Base-by-base conservation (phyloP, 2,888 invertebrate genomes). In the Palloptera scutellata region DNA sequence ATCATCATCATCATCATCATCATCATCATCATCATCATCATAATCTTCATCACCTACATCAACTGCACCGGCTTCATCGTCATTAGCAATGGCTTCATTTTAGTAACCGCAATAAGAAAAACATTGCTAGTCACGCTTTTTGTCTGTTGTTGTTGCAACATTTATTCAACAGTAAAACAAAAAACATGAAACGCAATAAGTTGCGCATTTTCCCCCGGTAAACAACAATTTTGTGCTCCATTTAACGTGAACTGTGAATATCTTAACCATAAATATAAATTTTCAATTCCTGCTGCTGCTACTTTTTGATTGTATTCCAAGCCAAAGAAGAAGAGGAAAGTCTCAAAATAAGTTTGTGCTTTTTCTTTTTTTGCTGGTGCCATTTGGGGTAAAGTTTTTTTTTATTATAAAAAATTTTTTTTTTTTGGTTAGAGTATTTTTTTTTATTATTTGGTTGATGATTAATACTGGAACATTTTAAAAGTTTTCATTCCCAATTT, bases 211-310 rank as follows among this genome's bases (percentile, higher is more conserved):
- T 2, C 30, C 30, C 30, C 30, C 30, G 30, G 30, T 30, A 30
- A 30, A 30, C 30, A 30, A 30, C 59, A 64, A 64, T 64, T 64
- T 64, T 52, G 59, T 59, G 59, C 12, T 20, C 58, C 64, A 64
- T 64, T 64, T 59, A 64, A 64, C 64, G 30, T 6, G 6, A 30
- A 30, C 30, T 30, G 30, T 30, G 30, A 30, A 30, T 30, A 30
- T 30, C 30, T 30, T 30, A 4, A 6, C 30, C 30, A 30, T 30
- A 30, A 30, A 30, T 30, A 30, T 30, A 30, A 30, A 30, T 30
- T 30, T 30, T 30, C 30, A 4, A 30, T 30, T 30, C 6, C 30
- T 30, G 2, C 30, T 30, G 30, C 30, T 30, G 30, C 30, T 30
- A 4, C 30, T 30, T 30, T 6, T 30, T 4, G 30, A 30, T 30